phyloP scores from a whole-genome alignment of 2,113 vertebrate genomes.

The Dermatemys mawii region DNA sequence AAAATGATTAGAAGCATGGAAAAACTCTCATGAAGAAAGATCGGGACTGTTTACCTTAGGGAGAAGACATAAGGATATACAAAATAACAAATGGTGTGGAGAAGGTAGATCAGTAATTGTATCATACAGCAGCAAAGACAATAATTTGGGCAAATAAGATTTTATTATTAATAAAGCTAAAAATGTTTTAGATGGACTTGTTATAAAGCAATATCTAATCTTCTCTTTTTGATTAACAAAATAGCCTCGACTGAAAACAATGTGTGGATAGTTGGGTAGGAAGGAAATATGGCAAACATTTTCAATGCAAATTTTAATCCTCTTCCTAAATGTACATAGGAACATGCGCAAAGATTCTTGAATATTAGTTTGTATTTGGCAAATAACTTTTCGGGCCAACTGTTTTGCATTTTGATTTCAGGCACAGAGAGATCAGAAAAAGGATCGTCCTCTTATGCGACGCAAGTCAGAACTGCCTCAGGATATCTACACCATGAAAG shows the following conservation, averaged over 20 bases:
- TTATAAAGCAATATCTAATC: not conserved
- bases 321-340: not conserved
- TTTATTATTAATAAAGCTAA: not conserved
- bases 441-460: constrained; percentile 90
- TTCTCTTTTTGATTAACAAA: not conserved
- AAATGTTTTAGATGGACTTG: not conserved
- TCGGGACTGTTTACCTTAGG: not conserved
- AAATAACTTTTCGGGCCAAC: not conserved
- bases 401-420: constrained; percentile 73
- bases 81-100: not conserved
- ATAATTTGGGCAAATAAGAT: not conserved
- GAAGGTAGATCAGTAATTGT: not conserved
- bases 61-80: not conserved
- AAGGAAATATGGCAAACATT: not conserved
- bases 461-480: constrained; percentile 98
- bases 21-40: not conserved
- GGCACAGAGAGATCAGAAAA: constrained; percentile 89
- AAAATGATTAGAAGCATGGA: not conserved
- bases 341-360: not conserved
- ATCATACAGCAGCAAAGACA: not conserved
- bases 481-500: constrained; percentile 95
- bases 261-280: not conserved
- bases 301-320: accelerated
- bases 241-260: not conserved
- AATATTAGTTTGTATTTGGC: not conserved